These are phyloP conservation scores for Heliconius aoede DNA, from an alignment of 2,888 invertebrate species.

Conservation along the genomic window DNA sequence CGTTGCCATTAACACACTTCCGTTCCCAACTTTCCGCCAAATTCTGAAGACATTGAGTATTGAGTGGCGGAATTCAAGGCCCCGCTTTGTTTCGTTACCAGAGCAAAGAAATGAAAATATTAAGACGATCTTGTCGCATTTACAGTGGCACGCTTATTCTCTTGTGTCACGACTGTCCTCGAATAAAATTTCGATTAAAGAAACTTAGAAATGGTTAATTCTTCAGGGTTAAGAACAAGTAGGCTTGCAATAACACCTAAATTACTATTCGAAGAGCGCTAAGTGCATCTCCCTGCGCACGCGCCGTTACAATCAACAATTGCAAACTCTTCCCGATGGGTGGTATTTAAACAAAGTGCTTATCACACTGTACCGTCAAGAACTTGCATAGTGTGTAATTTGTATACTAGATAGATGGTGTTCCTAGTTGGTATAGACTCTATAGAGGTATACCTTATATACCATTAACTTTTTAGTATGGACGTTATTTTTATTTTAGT, in stretches of 20 bases:
- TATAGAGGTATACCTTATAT: not conserved
- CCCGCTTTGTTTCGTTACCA: too few relatives aligned
- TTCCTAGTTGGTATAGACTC: too few relatives aligned
- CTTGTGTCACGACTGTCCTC: not conserved
- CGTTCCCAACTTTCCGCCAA: too few relatives aligned
- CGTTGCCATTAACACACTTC: too few relatives aligned
- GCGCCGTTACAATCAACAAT: slow-evolving; percentile 31
- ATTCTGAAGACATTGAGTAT: too few relatives aligned
- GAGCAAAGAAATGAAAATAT: too few relatives aligned
- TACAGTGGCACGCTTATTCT: not conserved
- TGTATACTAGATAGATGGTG: not conserved
- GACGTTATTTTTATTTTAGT: not conserved
- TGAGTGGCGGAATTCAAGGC: too few relatives aligned
- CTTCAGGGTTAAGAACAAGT: slow-evolving; percentile 11
- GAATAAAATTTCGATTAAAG: not conserved
- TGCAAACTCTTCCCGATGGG: slow-evolving; percentile 32
- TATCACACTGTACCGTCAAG: slow-evolving; percentile 29
- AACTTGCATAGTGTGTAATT: slow-evolving; percentile 2
- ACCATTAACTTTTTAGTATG: not conserved
- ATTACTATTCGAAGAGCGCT: not conserved
- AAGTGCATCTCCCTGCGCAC: slow-evolving; percentile 15
- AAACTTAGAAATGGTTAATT: not conserved
- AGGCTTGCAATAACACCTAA: not conserved
- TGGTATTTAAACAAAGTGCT: slow-evolving; percentile 20
- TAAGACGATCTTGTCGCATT: too few relatives aligned